Percentiles rank a stretch among this genome's conserved stretches.
phyloP scores from a whole-genome alignment of 1,140 invertebrate species.

The Metopolophium dirhodum region DNA sequence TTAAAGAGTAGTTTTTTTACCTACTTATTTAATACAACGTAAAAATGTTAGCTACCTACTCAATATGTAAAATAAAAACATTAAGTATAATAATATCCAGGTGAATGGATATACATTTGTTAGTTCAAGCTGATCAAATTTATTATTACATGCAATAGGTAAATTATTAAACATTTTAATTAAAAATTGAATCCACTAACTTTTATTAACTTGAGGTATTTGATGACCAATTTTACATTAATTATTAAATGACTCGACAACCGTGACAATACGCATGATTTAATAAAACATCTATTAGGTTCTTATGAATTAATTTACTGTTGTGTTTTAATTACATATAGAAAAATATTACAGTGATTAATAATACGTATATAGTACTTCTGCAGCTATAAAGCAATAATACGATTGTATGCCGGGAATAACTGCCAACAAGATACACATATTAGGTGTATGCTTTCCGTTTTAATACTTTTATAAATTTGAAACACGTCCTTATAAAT shows the following conservation, averaged over 20 bases:
- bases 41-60: not conserved
- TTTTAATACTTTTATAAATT: constrained; percentile 31
- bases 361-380: not conserved
- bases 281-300: not conserved
- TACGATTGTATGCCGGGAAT: not conserved
- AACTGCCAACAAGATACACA: not conserved
- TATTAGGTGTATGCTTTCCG: not conserved
- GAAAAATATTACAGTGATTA: not conserved
- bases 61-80: too few species aligned
- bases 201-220: not conserved
- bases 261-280: not conserved
- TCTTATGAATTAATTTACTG: not conserved
- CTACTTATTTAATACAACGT: too few species aligned
- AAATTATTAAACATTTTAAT: not conserved
- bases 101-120: not conserved
- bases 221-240: not conserved
- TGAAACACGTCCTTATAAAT: not conserved
- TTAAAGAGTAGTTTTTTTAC: too few species aligned
- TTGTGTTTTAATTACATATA: not conserved
- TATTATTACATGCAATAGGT: not conserved
- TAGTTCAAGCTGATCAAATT: not conserved
- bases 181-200: not conserved
- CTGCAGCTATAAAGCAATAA: not conserved
- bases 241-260: not conserved
- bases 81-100: not conserved